These are phyloP conservation scores for Phylloscopus trochilus DNA, from an alignment of 2,113 vertebrate genomes.

Conservation along the genomic window DNA sequence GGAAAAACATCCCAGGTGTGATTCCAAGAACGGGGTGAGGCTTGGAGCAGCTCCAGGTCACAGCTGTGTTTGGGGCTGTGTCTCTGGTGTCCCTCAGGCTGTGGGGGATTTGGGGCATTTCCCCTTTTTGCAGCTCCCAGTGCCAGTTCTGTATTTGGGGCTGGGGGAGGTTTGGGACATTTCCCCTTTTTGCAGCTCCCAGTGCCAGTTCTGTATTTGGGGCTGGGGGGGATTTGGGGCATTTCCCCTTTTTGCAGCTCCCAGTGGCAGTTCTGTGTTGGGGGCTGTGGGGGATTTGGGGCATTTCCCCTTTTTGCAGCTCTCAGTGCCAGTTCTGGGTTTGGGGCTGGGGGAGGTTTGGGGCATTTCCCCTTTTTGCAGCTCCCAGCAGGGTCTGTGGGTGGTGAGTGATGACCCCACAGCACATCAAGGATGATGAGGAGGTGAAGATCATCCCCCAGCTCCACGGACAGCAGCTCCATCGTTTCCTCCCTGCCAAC, in stretches of 20 bases:
- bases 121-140: not conserved
- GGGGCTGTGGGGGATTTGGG: not conserved
- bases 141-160: not conserved
- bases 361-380: not conserved
- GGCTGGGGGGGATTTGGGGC: not conserved
- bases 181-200: too few species aligned
- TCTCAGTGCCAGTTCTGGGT: not conserved
- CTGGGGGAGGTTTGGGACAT: not conserved
- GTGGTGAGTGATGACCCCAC: not conserved
- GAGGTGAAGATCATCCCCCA: too few species aligned
- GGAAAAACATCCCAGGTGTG: not conserved
- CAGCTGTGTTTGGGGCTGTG: not conserved
- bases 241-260: not conserved
- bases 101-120: not conserved
- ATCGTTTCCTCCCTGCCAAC: accelerated
- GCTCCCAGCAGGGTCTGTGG: not conserved
- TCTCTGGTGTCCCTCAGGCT: not conserved
- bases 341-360: not conserved
- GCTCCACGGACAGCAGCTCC: not conserved
- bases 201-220: not conserved
- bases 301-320: not conserved
- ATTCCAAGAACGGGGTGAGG: not conserved
- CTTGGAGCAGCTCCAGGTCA: not conserved
- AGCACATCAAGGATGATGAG: accelerated
- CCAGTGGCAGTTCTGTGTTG: too few species aligned